A percentile compares a stretch with the other conserved stretches of the same genome.
Conservation (phyloP, 2,797 vertebrate genomes). For the Crypturellus tataupa region DNA sequence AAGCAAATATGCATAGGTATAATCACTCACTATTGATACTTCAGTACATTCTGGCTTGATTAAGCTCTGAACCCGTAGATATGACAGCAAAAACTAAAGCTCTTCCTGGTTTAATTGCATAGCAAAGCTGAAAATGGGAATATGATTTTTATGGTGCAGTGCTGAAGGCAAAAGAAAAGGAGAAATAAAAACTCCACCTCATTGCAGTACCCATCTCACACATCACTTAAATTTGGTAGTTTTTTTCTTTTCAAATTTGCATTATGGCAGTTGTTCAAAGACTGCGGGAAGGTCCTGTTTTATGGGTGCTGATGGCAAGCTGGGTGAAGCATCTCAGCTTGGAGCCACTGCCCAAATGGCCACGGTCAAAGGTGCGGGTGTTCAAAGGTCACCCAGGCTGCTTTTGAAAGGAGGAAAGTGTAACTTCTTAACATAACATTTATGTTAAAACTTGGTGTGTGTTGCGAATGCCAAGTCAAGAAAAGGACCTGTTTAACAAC, state of each 20-base stretch:
- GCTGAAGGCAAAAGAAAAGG: background rate
- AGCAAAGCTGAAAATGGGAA: background rate
- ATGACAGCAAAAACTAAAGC: background rate
- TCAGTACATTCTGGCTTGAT: background rate
- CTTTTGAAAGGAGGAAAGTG: background rate
- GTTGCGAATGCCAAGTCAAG: background rate
- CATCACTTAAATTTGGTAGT: background rate
- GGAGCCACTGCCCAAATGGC: background rate
- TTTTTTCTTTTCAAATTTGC: background rate
- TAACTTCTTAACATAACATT: background rate
- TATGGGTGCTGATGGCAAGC: background rate
- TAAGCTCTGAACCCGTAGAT: background rate
- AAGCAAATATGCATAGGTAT: background rate
- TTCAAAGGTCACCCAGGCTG: background rate
- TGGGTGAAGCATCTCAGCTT: background rate
- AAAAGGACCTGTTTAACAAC: background rate
- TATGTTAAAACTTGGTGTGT: background rate
- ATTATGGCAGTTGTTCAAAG: background rate
- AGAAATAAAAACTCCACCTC: background rate
- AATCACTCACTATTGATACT: background rate
- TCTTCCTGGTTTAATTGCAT: background rate
- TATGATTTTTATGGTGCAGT: background rate
- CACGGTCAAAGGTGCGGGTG: background rate
- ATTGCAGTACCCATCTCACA: background rate
- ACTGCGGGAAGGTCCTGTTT: background rate